Conservation (phyloP, 2,888 invertebrate genomes). For the Pterostichus madidus region DNA sequence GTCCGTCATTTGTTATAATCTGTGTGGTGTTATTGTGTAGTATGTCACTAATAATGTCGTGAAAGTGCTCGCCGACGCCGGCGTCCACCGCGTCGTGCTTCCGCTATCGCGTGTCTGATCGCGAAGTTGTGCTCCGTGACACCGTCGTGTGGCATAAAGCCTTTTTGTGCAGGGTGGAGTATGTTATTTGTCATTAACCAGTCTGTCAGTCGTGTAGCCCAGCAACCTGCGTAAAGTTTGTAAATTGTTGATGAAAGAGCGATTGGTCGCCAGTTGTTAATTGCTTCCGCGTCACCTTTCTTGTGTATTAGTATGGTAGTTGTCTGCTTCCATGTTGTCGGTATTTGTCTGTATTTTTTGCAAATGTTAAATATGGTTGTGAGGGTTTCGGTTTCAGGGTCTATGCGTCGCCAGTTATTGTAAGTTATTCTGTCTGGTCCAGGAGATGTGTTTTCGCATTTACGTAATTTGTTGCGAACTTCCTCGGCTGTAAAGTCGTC, state of each 20-base stretch:
- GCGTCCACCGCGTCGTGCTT: slow-evolving; percentile 68
- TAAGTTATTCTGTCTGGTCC: slow-evolving; percentile 12
- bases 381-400: background rate
- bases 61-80: background rate
- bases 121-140: slow-evolving; percentile 72
- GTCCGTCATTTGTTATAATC: background rate
- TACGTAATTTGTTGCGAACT: background rate
- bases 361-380: slow-evolving; percentile 27
- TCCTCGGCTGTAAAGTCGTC: slow-evolving; percentile 4
- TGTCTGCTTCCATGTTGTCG: background rate
- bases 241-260: background rate
- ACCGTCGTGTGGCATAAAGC: too few relatives aligned
- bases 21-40: slow-evolving; percentile 18
- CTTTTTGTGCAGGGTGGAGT: too few relatives aligned
- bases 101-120: slow-evolving; percentile 71
- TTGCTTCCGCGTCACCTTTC: background rate
- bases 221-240: background rate
- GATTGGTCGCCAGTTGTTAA: slow-evolving; percentile 31
- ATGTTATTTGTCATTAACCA: slow-evolving; percentile 70
- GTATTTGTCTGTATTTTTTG: background rate
- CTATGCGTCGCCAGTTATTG: background rate
- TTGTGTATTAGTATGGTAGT: slow-evolving; percentile 9
- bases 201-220: slow-evolving; percentile 30
- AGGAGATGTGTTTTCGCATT: background rate
- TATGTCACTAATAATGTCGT: background rate